Evolutionary conservation across 2,113 vertebrate genomes (phyloP), one percentile per base, ranked within the genome.

Genomic region (Coryphaenoides rupestris): DNA sequence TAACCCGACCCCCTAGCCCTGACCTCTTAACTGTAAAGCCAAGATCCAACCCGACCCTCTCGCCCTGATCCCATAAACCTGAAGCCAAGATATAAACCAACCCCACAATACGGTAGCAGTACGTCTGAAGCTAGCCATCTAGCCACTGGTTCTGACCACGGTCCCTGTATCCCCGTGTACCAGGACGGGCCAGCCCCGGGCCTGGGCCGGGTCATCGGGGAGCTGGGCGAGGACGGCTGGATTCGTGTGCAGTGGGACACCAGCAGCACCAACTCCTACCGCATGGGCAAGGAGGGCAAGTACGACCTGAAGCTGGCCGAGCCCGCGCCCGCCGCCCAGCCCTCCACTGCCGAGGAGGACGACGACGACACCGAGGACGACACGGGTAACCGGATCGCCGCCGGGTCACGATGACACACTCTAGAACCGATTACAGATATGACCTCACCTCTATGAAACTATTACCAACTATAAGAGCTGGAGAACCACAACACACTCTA

Each of bases 201-300:
- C 55, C 89, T 99, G 12, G 97, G 97, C n/a, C 92, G 95, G 57
- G 97, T 98, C 55, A 99, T 99, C 57, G 97, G 96, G 28, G 97
- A 99, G 71, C 4, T 99, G 59, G 97, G 96, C 19, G 96, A 99
- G 84, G 97, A 99, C 2, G 97, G 97, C 2, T 99, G 97, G 97
- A 98, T 98, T 79, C 80, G 97, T 72, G 96, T 99, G 17, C 97
- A 99, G 78, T 99, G 97, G 97, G 97, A 98, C 70, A 98, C 96
- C 0, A 94, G 96, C 83, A 99, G 96, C 79, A 98, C 97, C 65
- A 99, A 99, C 87, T 99, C 97, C 1, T 99, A 99, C 84, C 86
- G 97, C 62, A 99, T 99, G 97, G 97, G 97, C 21, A 99, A 99
- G 75, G 97, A 99, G 68, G 96, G 97, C 24, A 99, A 99, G 76